Evolutionary conservation across 2,888 invertebrate species (phyloP).

Genomic region (Drosophila gaucha): DNA sequence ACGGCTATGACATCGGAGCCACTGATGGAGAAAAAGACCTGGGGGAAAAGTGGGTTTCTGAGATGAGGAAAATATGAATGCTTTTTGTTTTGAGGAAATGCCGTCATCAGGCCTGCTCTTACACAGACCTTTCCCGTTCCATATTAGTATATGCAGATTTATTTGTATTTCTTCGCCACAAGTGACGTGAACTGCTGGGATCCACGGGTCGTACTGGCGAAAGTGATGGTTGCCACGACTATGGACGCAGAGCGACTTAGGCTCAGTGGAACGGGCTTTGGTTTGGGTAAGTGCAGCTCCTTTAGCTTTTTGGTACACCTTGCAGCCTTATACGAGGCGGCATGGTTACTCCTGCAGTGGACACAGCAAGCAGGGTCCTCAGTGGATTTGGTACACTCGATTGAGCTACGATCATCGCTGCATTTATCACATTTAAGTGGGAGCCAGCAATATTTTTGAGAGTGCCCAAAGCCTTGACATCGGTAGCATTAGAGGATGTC

Average conservation of each 20-base stretch:
- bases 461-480: background rate
- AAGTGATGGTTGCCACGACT: too few species aligned
- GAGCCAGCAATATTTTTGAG: background rate
- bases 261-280: background rate
- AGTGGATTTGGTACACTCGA: background rate
- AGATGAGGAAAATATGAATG: too few species aligned
- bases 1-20: background rate
- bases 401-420: background rate
- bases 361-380: background rate
- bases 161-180: too few species aligned
- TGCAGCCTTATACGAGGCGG: background rate
- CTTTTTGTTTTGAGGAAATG: too few species aligned
- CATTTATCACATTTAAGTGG: background rate
- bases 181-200: background rate
- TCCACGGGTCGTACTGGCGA: too few species aligned
- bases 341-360: background rate
- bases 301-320: background rate
- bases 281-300: background rate
- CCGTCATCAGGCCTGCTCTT: too few species aligned
- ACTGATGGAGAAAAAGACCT: background rate
- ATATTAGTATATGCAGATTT: too few species aligned
- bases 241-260: too few species aligned
- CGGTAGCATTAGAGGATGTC: background rate
- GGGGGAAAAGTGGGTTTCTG: too few species aligned
- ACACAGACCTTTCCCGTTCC: too few species aligned